These are phyloP conservation scores for Gonioctena quinquepunctata DNA, from an alignment of 1,140 invertebrate species.

Conservation along the genomic window DNA sequence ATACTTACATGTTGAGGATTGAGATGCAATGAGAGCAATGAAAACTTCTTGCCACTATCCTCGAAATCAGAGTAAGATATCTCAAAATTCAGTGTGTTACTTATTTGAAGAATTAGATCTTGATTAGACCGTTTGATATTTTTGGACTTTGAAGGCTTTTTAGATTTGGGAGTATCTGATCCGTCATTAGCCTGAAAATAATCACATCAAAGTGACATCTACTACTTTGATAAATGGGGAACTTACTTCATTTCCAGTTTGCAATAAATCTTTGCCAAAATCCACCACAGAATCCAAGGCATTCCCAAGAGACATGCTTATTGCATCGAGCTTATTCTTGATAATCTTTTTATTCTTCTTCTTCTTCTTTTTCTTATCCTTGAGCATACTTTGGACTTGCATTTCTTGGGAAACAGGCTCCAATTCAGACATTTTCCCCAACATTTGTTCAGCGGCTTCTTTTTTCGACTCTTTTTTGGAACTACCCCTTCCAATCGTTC, in stretches of 20 bases:
- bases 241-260: constrained; percentile 4
- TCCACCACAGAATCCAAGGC: constrained; percentile 22
- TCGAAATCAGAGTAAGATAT: constrained; percentile 32
- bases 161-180: background rate
- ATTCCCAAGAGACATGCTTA: constrained; percentile 32
- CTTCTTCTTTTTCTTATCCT: constrained; percentile 23
- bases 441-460: constrained; percentile 40
- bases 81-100: constrained; percentile 31
- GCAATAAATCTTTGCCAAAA: constrained; percentile 23
- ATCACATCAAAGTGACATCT: background rate
- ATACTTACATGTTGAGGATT: constrained; percentile 35
- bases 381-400: constrained; percentile 18
- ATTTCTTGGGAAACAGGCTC: constrained; percentile 20
- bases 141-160: constrained; percentile 19
- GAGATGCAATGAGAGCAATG: constrained; percentile 30
- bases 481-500: constrained; percentile 33
- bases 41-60: constrained; percentile 27
- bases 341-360: constrained; percentile 39
- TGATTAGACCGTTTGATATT: constrained; percentile 18
- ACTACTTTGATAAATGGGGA: background rate
- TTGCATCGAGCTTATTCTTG: constrained; percentile 35
- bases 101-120: constrained; percentile 32
- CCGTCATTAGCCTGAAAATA: background rate
- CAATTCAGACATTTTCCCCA: constrained; percentile 30
- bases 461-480: constrained; percentile 48